These are phyloP conservation scores for Opisthocomus hoazin DNA, from an alignment of 2,113 vertebrate species.

Conservation along the genomic window DNA sequence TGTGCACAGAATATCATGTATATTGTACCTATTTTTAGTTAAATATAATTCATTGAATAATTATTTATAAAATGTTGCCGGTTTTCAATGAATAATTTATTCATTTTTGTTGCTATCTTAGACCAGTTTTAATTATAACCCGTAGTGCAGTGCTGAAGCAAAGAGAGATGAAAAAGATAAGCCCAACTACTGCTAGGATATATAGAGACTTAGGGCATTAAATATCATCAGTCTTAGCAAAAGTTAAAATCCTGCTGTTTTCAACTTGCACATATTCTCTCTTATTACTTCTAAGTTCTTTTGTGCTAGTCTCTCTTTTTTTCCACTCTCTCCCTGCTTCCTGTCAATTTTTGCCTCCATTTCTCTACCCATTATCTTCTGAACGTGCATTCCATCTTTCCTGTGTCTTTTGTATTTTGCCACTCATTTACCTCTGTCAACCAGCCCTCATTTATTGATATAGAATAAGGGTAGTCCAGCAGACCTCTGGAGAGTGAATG, in stretches of 20 bases:
- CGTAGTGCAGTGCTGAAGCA: not conserved
- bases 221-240: not conserved
- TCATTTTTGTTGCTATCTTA: slow-evolving; percentile 18
- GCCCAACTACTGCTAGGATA: not conserved
- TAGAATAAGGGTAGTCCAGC: not conserved
- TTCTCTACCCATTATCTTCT: not conserved
- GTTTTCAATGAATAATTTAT: slow-evolving; percentile 40
- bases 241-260: not conserved
- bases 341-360: not conserved
- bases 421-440: not conserved
- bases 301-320: not conserved
- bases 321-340: not conserved
- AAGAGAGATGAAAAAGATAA: slow-evolving; percentile 7
- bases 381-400: not conserved
- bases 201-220: not conserved
- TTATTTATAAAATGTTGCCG: slow-evolving; percentile 22
- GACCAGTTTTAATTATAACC: slow-evolving; percentile 28
- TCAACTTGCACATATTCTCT: not conserved
- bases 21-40: not conserved
- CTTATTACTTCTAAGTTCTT: not conserved
- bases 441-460: not conserved
- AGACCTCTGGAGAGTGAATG: not conserved
- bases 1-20: not conserved
- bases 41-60: not conserved
- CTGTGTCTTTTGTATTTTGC: not conserved